Percentiles rank a stretch among this genome's conserved stretches.
These are phyloP conservation scores for Cheiracanthium punctorium DNA, from an alignment of 2,888 invertebrate genomes.

Conservation along the genomic window DNA sequence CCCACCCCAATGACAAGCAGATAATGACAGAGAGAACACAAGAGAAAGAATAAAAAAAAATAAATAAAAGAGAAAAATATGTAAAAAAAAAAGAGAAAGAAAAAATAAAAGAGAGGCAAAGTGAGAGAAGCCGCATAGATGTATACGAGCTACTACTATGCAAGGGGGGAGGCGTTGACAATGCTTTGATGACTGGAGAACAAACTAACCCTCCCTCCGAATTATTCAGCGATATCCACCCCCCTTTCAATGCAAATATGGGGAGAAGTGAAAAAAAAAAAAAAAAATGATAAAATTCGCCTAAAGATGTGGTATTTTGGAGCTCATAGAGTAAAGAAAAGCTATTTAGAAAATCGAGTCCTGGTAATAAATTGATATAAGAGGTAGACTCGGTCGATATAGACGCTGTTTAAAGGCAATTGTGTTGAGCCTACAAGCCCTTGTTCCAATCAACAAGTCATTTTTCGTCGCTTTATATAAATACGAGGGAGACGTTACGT, in stretches of 20 bases:
- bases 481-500: not conserved
- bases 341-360: not conserved
- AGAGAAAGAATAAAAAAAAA: not conserved
- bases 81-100: not conserved
- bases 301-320: conserved; percentile 3
- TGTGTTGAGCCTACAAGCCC: not conserved
- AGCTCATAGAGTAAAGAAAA: not conserved
- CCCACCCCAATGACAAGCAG: conserved; percentile 15
- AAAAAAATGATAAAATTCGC: not conserved
- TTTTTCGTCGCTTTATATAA: not conserved
- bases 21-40: not conserved
- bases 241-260: conserved; percentile 9
- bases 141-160: conserved; percentile 1
- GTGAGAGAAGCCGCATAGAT: not conserved
- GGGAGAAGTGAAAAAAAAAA: not conserved
- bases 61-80: no score
- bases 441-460: not conserved
- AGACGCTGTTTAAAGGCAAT: not conserved
- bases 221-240: conserved; percentile 2
- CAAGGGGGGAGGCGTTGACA: conserved; percentile 11
- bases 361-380: not conserved
- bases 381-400: not conserved
- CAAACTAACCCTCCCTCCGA: not conserved
- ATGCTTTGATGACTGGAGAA: conserved; percentile 9
- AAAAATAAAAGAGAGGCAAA: not conserved